These are phyloP conservation scores for Tonatia bakeri DNA, from an alignment of 2,113 vertebrate species.

Conservation along the genomic window DNA sequence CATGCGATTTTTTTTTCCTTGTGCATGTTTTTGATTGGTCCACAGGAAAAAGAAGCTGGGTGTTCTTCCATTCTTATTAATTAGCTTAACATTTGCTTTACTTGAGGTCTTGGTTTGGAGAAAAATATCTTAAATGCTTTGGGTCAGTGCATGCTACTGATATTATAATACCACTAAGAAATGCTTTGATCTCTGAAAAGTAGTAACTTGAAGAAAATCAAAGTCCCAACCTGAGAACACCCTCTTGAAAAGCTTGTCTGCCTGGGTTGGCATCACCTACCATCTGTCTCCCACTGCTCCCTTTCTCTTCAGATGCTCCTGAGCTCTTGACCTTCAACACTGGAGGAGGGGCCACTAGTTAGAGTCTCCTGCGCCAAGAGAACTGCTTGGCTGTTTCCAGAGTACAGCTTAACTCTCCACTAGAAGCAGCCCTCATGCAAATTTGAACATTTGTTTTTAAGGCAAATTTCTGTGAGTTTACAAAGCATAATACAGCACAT, in stretches of 20 bases:
- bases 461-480: background rate
- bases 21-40: background rate
- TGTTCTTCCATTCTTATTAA: background rate
- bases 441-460: background rate
- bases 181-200: background rate
- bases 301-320: background rate
- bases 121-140: background rate
- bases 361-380: background rate
- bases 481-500: background rate
- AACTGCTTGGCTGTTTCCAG: background rate
- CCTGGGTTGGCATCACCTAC: background rate
- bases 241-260: background rate
- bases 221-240: background rate
- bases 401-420: background rate
- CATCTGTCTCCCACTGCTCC: background rate
- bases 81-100: background rate
- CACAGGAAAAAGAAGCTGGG: background rate
- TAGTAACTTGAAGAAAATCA: background rate
- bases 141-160: background rate
- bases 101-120: background rate
- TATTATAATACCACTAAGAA: background rate
- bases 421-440: background rate
- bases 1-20: constrained; percentile 35
- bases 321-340: background rate
- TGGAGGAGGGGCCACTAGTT: background rate